Evolutionary conservation across 2,113 vertebrate species (phyloP).

Genomic region (Zosterops lateralis): DNA sequence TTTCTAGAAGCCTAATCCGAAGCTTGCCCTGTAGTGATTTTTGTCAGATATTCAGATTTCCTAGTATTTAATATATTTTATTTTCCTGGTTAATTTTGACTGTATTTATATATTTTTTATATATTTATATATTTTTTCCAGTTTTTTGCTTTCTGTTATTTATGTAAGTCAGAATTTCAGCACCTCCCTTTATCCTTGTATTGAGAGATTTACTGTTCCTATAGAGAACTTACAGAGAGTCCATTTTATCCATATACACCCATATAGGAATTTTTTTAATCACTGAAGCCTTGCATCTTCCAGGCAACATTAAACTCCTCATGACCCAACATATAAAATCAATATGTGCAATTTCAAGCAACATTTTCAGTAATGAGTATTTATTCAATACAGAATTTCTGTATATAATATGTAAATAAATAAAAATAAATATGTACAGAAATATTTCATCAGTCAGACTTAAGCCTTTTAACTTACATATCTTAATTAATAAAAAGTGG

Average conservation of each 20-base stretch:
- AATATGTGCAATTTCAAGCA: neutral
- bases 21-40: neutral
- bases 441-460: neutral
- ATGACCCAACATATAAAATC: neutral
- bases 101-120: neutral
- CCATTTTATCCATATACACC: neutral
- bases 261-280: neutral
- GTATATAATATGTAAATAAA: neutral
- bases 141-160: neutral
- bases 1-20: neutral
- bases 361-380: neutral
- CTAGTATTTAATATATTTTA: neutral
- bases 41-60: neutral
- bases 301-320: neutral
- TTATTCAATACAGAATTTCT: neutral
- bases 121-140: accelerated
- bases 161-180: neutral
- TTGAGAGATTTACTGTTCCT: neutral
- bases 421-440: neutral
- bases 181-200: neutral
- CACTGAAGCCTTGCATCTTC: constrained; percentile 4
- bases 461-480: neutral
- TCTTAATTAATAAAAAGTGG: neutral
- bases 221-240: neutral
- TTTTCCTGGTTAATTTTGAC: neutral